Evolutionary conservation across 2,888 invertebrate species (phyloP).

Genomic region (Sericinus montela): DNA sequence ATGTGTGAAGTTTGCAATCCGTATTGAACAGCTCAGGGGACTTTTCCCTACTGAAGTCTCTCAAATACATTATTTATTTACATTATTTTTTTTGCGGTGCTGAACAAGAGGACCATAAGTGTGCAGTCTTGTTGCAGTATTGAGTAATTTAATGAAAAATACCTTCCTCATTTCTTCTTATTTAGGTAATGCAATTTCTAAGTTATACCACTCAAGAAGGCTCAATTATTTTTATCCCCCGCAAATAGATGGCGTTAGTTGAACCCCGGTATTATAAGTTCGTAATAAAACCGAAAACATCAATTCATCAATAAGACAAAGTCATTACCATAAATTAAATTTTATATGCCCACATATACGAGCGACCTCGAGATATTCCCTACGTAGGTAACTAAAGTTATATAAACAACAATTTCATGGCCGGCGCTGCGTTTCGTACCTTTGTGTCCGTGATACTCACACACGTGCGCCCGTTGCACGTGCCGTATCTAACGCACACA

Average conservation of each 20-base stretch:
- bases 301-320: constrained; percentile 34
- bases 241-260: constrained; percentile 36
- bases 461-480: constrained; percentile 20
- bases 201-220: neutral
- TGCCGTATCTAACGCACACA: constrained; percentile 32
- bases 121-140: no score
- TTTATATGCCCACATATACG: constrained; percentile 37
- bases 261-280: neutral
- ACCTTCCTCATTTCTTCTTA: no score
- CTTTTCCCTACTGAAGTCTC: no score
- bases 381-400: constrained; percentile 36
- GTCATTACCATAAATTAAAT: constrained; percentile 48
- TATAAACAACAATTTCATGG: constrained; percentile 63
- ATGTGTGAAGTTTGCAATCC: no score
- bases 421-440: constrained; percentile 58
- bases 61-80: no score
- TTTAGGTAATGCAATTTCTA: no score
- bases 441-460: constrained; percentile 45
- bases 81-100: no score
- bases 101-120: no score
- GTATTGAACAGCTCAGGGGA: no score
- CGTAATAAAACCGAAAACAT: constrained; percentile 22
- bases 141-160: no score
- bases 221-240: constrained; percentile 1
- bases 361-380: constrained; percentile 43